A percentile compares a stretch with the other conserved stretches of the same genome.
Evolutionary conservation across 2,797 vertebrate species (phyloP).

Genomic region (Agapornis canus): DNA sequence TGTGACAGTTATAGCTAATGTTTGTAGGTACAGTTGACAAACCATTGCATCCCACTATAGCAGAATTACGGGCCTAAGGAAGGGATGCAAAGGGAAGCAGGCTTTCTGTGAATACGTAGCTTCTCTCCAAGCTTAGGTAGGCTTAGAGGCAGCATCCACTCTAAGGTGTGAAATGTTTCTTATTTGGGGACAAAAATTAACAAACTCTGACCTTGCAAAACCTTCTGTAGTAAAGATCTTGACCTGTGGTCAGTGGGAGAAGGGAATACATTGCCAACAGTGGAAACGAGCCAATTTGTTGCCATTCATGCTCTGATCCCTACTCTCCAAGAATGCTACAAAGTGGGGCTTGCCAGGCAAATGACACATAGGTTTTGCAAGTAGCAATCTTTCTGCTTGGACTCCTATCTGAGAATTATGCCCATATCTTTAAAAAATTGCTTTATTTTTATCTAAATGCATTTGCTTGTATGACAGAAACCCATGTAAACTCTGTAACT

Average conservation of each 20-base stretch:
- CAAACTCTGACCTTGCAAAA: neutral
- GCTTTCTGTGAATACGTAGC: neutral
- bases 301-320: neutral
- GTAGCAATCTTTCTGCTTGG: neutral
- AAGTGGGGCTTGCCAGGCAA: neutral
- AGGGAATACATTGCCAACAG: accelerated
- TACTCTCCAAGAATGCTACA: neutral
- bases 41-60: neutral
- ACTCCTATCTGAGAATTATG: neutral
- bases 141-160: neutral
- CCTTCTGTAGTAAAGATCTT: neutral
- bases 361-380: neutral
- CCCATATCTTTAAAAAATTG: neutral
- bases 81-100: neutral
- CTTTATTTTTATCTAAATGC: neutral
- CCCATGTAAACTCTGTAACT: neutral
- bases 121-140: neutral
- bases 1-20: neutral
- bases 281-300: neutral
- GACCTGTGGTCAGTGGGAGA: accelerated
- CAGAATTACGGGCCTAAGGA: neutral
- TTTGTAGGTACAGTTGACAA: neutral
- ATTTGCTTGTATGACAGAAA: neutral
- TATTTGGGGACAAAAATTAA: neutral
- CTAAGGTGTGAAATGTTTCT: neutral